A percentile compares a stretch with the other conserved stretches of the same genome.
Conservation (phyloP, 2,888 invertebrate species). For the Cantharis nigra region DNA sequence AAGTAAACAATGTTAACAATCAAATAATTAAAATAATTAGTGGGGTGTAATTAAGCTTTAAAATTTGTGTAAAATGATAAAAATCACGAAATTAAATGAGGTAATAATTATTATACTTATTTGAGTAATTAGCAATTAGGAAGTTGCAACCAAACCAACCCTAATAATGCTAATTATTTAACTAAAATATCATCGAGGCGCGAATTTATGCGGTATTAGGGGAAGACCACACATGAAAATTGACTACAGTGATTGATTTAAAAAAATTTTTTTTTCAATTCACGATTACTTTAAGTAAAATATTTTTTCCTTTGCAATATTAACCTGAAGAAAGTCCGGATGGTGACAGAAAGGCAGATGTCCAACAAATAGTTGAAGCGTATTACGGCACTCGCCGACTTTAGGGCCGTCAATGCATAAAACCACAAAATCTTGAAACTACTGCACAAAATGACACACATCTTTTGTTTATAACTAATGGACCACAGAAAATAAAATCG, state of each 20-base stretch:
- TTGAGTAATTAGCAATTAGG: neutral
- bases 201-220: neutral
- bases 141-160: neutral
- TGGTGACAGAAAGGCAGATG: conserved; percentile 14
- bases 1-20: neutral
- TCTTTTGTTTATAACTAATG: conserved; percentile 44
- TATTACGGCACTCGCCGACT: conserved; percentile 36
- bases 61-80: neutral
- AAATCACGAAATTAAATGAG: neutral
- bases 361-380: conserved; percentile 18
- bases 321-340: neutral
- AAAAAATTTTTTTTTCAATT: too few species aligned
- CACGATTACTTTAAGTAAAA: neutral
- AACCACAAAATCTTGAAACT: conserved; percentile 38
- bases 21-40: neutral
- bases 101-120: neutral
- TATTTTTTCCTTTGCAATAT: neutral
- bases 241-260: neutral
- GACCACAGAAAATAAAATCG: conserved; percentile 37
- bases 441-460: conserved; percentile 26
- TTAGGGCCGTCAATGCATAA: conserved; percentile 36
- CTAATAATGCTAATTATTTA: neutral
- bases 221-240: neutral
- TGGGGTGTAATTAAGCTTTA: neutral
- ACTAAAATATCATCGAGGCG: neutral